Percentiles rank a stretch among this genome's conserved stretches.
These are phyloP conservation scores for Parazoanthus darwini DNA, from an alignment of 92 coral and sea anemone species.

Conservation along the genomic window DNA sequence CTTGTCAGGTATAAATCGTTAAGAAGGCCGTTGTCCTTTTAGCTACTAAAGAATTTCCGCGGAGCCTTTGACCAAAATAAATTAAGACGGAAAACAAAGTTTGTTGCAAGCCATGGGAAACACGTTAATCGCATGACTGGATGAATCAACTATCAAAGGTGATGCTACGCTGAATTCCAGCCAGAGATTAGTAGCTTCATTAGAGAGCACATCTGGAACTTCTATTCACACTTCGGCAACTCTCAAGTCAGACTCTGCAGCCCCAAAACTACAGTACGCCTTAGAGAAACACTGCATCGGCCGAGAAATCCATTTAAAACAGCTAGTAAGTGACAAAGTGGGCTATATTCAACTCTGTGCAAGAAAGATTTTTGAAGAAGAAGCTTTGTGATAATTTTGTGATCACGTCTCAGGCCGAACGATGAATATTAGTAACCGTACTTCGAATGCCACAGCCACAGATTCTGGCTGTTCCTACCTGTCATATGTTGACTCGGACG, in stretches of 20 bases:
- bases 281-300: neutral
- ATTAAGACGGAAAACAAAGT: conserved; percentile 10
- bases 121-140: conserved; percentile 9
- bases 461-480: neutral
- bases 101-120: conserved; percentile 8
- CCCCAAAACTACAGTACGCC: neutral
- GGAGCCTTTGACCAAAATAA: conserved; percentile 4
- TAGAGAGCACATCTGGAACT: conserved; percentile 18
- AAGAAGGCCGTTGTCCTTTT: neutral
- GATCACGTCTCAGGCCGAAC: neutral
- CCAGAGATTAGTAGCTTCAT: conserved; percentile 22
- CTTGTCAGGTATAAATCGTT: conserved; percentile 10
- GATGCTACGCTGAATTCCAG: conserved; percentile 15
- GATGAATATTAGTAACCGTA: neutral
- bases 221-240: neutral
- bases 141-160: conserved; percentile 8
- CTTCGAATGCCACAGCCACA: neutral
- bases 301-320: neutral
- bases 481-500: neutral
- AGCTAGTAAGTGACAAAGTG: neutral
- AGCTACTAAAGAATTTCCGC: conserved; percentile 42
- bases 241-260: neutral
- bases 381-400: neutral
- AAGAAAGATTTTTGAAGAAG: too few species aligned
- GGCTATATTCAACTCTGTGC: too few species aligned